phyloP scores from a whole-genome alignment of 2,113 vertebrate genomes.

The Pandion haliaetus region DNA sequence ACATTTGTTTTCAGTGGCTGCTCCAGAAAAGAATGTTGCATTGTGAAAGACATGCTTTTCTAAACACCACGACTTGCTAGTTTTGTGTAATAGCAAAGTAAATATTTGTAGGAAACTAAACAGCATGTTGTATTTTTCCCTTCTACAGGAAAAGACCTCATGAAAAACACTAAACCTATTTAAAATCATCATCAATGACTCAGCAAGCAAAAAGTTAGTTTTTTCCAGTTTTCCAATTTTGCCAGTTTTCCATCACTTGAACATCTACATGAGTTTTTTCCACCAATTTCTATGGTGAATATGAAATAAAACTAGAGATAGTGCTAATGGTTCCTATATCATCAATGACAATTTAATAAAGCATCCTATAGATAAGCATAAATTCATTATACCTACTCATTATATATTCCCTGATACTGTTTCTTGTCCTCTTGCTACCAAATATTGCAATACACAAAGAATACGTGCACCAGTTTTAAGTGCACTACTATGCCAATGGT shows the following conservation, averaged over 20 bases:
- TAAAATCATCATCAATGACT: background rate
- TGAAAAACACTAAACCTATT: background rate
- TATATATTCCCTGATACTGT: background rate
- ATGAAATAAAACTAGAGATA: background rate
- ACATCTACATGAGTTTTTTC: background rate
- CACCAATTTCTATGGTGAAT: background rate
- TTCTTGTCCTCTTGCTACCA: background rate
- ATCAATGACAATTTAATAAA: background rate
- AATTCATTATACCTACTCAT: background rate
- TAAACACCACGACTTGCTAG: background rate
- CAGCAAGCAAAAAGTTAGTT: background rate
- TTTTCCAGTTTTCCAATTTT: background rate
- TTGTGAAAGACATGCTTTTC: background rate
- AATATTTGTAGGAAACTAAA: background rate
- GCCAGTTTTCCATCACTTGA: background rate
- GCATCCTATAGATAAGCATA: background rate
- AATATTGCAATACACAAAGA: background rate
- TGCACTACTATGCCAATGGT: background rate
- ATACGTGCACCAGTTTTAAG: background rate
- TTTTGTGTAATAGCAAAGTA: background rate
- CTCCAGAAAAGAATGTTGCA: background rate
- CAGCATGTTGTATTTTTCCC: background rate
- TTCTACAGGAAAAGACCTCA: background rate
- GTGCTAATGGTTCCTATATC: background rate
- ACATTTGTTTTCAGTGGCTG: background rate